Base-by-base conservation (phyloP, 2,888 invertebrate genomes). In the Nemoura dubitans region DNA sequence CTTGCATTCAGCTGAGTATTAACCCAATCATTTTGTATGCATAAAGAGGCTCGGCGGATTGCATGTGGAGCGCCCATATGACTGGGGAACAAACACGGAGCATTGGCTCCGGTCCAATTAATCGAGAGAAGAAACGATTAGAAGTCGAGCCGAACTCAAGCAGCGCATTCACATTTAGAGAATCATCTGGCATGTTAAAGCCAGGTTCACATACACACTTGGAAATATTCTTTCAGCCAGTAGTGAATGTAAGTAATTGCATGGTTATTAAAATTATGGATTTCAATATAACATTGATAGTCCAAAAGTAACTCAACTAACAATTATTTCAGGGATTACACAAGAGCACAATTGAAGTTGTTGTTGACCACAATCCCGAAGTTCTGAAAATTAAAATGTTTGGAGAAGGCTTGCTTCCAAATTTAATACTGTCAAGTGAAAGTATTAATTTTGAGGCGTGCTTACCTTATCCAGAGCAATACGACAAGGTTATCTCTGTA, bases 381-480 rank as follows among this genome's bases (percentile, higher is more conserved):
- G 91, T 91, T 88, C 90, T 93, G 89, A 90, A 90, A 0, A 91
- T 94, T 86, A 91, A 91, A 25, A 90, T 95, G 82, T 90, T 89
- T 29, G 95, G 94, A 2, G 91, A 91, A 87, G 94, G 94, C 0
- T 90, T 93, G n/a, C 90, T 93, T 86, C 93, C 94, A 0, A 91
- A 91, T 85, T 91, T 95, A 78, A 92, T 92, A 83, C 91, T 95
- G 5, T 92, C 91, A 83, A 92, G 93, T 7, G 90, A 92, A 0
- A 90, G 91, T 5, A 91, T 96, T 42, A 91, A 90, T 87, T 96
- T 96, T 90, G 92, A 93, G 3, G 94, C 95, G 0, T 93, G 94
- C 0, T 90, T 95, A 86, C 95, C 95, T 0, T 94, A 94, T 92
- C 92, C 94, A 26, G 91, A 92, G 78, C 93, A 93, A 0, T 93